A percentile compares a stretch with the other conserved stretches of the same genome.
These are phyloP conservation scores for Ascaphus truei DNA, from an alignment of 2,113 vertebrate genomes.

Conservation along the genomic window DNA sequence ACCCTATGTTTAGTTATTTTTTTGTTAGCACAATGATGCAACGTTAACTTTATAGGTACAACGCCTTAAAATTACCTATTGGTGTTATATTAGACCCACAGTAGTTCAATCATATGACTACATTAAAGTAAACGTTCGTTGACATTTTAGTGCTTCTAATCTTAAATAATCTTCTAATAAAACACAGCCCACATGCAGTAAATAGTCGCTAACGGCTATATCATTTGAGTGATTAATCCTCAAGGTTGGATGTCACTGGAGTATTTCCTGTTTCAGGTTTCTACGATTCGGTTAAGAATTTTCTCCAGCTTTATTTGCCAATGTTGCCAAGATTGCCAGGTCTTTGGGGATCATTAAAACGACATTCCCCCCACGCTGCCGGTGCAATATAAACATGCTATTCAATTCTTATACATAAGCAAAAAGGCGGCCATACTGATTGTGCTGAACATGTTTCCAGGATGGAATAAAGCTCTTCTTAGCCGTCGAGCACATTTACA, in stretches of 20 bases:
- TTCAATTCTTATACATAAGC: not conserved
- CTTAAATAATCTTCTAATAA: conserved; percentile 34
- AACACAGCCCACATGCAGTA: conserved; percentile 12
- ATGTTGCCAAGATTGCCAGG: too few relatives aligned
- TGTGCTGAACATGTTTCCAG: too few relatives aligned
- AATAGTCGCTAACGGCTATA: conserved; percentile 20
- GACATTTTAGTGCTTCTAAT: conserved; percentile 13
- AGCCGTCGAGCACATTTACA: too few relatives aligned
- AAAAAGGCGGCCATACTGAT: too few relatives aligned
- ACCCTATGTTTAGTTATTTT: conserved; percentile 1
- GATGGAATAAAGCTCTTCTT: too few relatives aligned
- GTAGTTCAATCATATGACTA: not conserved
- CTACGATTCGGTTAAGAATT: too few relatives aligned
- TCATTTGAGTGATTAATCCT: conserved; percentile 7
- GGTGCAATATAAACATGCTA: not conserved
- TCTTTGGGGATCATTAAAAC: too few relatives aligned
- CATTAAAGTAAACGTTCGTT: conserved; percentile 5
- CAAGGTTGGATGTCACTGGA: conserved; percentile 16
- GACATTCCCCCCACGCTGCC: too few relatives aligned
- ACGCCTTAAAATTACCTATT: conserved; percentile 7
- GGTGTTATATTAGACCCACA: conserved; percentile 4
- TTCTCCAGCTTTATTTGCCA: too few relatives aligned
- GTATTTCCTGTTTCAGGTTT: not conserved
- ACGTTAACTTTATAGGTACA: conserved; percentile 20
- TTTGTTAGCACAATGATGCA: conserved; percentile 27